These are phyloP conservation scores for Quiscalus mexicanus DNA, from an alignment of 2,113 vertebrate species.

Conservation along the genomic window DNA sequence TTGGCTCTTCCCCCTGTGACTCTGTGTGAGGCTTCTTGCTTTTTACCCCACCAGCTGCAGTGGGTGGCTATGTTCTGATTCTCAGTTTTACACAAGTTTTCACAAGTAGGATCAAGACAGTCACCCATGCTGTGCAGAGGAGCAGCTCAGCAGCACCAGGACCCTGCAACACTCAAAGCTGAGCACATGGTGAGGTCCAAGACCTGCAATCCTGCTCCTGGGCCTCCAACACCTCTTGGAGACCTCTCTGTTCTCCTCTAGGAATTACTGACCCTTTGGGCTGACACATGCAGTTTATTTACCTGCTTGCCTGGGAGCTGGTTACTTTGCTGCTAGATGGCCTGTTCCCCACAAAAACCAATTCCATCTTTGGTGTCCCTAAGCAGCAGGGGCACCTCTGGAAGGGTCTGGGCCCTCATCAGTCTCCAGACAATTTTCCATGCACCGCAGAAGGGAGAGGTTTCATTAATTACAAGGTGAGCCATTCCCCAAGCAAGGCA, in stretches of 20 bases:
- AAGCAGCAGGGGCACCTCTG: neutral
- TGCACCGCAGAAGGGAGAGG: neutral
- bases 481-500: neutral
- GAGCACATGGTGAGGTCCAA: rapidly evolving
- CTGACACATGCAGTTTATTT: neutral
- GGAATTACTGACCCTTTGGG: neutral
- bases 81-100: neutral
- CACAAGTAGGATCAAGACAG: rapidly evolving
- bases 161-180: neutral
- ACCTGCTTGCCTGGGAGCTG: neutral
- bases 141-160: neutral
- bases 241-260: neutral
- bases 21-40: neutral
- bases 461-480: neutral
- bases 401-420: neutral
- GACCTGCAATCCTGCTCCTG: neutral
- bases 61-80: rapidly evolving
- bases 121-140: neutral
- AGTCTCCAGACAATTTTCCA: neutral
- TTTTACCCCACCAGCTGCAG: neutral
- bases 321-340: neutral
- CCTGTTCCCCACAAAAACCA: neutral
- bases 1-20: neutral
- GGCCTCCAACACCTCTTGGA: neutral
- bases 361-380: neutral